Evolutionary conservation across 2,113 vertebrate species (phyloP), one percentile per base, ranked within the genome.

Genomic region (Cephalopterus ornatus): DNA sequence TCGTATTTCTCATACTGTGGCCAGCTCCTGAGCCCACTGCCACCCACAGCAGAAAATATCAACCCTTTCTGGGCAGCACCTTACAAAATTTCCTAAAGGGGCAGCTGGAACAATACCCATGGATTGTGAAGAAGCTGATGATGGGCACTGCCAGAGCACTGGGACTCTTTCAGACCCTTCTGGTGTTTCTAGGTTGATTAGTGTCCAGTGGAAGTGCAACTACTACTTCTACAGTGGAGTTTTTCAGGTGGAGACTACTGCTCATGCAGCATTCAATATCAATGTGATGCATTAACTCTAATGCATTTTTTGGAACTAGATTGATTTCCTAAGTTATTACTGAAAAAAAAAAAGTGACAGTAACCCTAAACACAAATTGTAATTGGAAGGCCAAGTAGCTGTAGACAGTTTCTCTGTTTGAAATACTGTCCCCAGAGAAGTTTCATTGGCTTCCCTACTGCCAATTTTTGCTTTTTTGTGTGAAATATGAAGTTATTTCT

Each of bases 201-300:
- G 10, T 12, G 14, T 13, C 59, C 35, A 75, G 8, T 22, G 18
- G 42, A 87, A 66, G 14, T 13, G 26, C 11, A 62, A 13, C 21
- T 37, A 2, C 15, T 35, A 33, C 27, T 78, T 62, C 53, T 58
- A 18, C 14, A 20, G 21, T 6, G 24, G 8, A 66, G 28, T 8
- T 77, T 86, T 62, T 47, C 59, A 42, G 62, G 42, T 42, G 42
- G 42, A 59, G 52, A 23, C 20, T 39, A 4, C 22, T 37, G 3
- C 16, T 46, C 1, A 0, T 12, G 8, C 20, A 70, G 14, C 27
- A 30, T 23, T 27, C 37, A 33, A 9, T 15, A 42, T 49, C 42
- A 21, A 15, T 2, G 2, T 2, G 14, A 62, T 12, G 4, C 2
- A 26, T 8, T 2, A 79, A 65, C 22, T 53, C 11, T 35, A 39